Evolutionary conservation across 2,888 invertebrate genomes (phyloP).

Genomic region (Heliconius hortense): DNA sequence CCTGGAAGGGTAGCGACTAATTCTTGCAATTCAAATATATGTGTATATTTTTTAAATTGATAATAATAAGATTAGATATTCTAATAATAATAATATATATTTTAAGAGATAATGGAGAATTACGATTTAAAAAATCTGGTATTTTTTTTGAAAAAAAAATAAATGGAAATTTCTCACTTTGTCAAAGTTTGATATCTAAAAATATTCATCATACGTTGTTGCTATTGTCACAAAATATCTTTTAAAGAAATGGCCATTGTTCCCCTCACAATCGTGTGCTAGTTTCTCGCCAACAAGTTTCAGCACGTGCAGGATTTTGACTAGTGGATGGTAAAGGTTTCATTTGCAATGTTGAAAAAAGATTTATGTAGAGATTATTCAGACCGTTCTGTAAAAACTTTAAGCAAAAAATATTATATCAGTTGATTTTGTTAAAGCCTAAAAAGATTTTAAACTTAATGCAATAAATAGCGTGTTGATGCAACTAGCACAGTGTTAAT

Average conservation of each 20-base stretch:
- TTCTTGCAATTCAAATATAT: slow-evolving; percentile 46
- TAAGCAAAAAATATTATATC: not conserved
- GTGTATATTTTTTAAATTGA: not conserved
- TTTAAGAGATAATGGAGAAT: not conserved
- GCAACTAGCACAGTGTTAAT: not conserved
- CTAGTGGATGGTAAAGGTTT: not conserved
- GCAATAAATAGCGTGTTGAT: not conserved
- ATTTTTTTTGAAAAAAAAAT: no score
- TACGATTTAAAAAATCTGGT: not conserved
- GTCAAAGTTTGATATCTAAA: slow-evolving; percentile 10
- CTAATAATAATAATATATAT: not conserved
- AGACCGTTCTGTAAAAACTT: not conserved
- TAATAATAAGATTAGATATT: not conserved
- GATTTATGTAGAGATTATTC: not conserved
- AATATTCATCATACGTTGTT: slow-evolving; percentile 27
- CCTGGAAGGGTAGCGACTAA: slow-evolving; percentile 47
- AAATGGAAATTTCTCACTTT: not conserved
- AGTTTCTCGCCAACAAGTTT: slow-evolving; percentile 39
- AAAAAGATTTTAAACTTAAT: no score
- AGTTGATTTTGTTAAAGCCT: not conserved
- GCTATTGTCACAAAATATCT: slow-evolving; percentile 33
- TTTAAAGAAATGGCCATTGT: slow-evolving; percentile 36
- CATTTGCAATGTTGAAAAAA: not conserved
- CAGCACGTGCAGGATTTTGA: slow-evolving; percentile 38
- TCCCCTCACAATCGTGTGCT: slow-evolving; percentile 33